Base-by-base conservation (phyloP, 2,888 invertebrate species). In the Andrena camellia region DNA sequence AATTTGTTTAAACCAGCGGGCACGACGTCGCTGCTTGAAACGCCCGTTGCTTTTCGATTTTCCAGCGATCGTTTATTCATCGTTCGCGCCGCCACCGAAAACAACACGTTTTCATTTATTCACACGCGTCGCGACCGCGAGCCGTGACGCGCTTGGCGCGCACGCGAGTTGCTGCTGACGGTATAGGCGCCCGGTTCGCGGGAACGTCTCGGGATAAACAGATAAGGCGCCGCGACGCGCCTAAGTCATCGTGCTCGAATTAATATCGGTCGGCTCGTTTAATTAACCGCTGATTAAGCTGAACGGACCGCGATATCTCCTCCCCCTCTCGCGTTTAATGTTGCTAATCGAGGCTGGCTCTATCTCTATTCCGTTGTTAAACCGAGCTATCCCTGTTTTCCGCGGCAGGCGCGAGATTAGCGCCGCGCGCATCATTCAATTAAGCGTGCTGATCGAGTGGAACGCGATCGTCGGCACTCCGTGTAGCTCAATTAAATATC, bases 221-320 rank as follows among this genome's bases (percentile, higher is more conserved):
- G 68, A 73, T 79, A 80, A 73, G 69, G 59, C 68, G 54, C 26
- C 57, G 7, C 42, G 54, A 64, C 73, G 33, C 62, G 69, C 26
- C 60, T 68, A 81, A 82, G 71, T 81, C 82, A 72, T 69, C 57
- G 50, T 33, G 48, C n/a, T 29, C 71, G 63, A 75, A 75, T 71
- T 74, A 70, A 81, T 64, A 54, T 60, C 70, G 26, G n/a, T 63
- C 52, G 48, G 50, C 7, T 54, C 68, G 70, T 82, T 82, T 81
- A 81, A 82, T 81, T 81, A 81, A 81, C 67, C 70, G 64, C 77
- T 42, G 81, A 79, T 79, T 69, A 59, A 79, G 75, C 59, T 31
- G 54, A 33, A 54, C 35, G 26, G 31, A 20, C 17, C 31, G 59
- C 70, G 73, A 69, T 78, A 64, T 66, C 52, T 62, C 50, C 35